Evolutionary conservation across 2,113 vertebrate species (phyloP).

Genomic region (Burhinus oedicnemus): DNA sequence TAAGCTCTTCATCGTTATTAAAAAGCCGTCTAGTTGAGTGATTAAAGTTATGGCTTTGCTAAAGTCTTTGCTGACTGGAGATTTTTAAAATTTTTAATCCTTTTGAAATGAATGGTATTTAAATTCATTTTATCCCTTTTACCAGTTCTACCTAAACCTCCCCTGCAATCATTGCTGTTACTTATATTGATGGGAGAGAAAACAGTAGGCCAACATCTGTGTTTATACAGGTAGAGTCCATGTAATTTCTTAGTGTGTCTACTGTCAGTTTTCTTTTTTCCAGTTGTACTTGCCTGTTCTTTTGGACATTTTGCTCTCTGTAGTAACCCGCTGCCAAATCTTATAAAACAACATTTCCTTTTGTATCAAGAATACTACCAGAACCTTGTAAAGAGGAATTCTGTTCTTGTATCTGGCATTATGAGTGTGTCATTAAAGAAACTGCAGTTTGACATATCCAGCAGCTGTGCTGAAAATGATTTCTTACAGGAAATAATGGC

Average conservation of each 20-base stretch:
- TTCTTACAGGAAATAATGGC: conserved; percentile 51
- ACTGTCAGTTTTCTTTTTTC: neutral
- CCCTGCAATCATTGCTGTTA: neutral
- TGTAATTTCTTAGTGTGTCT: neutral
- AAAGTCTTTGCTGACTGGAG: neutral
- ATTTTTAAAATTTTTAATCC: neutral
- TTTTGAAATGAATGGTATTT: neutral
- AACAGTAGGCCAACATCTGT: neutral
- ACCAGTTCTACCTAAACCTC: neutral
- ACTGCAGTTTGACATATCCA: conserved; percentile 23
- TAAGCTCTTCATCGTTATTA: neutral
- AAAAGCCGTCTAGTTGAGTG: neutral
- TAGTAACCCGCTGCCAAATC: neutral
- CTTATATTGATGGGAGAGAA: neutral
- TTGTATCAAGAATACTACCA: neutral
- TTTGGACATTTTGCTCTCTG: neutral
- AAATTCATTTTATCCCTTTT: neutral
- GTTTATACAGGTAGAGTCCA: neutral
- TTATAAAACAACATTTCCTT: conserved; percentile 16
- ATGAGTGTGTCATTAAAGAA: neutral
- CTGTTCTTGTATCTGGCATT: neutral
- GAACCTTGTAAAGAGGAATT: neutral
- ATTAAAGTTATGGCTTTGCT: neutral
- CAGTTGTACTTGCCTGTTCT: neutral
- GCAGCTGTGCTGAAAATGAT: neutral